Evolutionary conservation across 2,888 invertebrate genomes (phyloP), one percentile per base, ranked within the genome.

Genomic region (Calameuta idolon): DNA sequence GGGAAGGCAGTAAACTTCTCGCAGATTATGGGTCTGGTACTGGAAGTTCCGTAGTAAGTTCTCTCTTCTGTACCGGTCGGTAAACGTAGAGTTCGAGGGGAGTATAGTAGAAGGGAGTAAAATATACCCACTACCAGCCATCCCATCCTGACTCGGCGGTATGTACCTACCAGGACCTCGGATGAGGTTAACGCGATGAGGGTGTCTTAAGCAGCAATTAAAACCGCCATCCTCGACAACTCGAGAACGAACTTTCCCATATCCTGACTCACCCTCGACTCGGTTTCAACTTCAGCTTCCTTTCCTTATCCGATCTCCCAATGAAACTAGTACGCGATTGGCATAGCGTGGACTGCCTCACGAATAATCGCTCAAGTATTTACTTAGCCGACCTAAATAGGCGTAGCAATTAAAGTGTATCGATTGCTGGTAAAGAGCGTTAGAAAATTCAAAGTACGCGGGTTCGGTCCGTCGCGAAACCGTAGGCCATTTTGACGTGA

Each of bases 131-230:
- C 75, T 71, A 78, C 75, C 77, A 78, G 69, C 77, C 69, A 68
- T 55, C 40, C 76, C 71, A 77, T 79, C 77, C 77, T 75, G 77
- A 40, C 78, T 74, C 37, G 80, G 80, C 79, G 76, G 31, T 71
- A 71, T 34, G 71, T 77, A 77, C 77, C 80, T 74, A 75, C 75
- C 78, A 75, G 37, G 76, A 80, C 76, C 71, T 71, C 31, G 80
- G 82, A 81, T 80, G 80, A 80, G 86, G 83, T 82, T 84, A 83
- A 84, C 81, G 85, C 83, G 81, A 81, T 83, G 82, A 84, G 83
- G 83, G 84, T 83, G 83, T 80, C 85, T 88, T 87, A 85, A 88
- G 85, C 86, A 84, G 87, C 87, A 88, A 89, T 89, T 88, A 89
- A 89, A 88, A 87, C 86, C 87, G 79, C 84, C 85, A 71, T 34